Conservation (phyloP, 2,888 invertebrate genomes). For the Amblyjoppa proteus region DNA sequence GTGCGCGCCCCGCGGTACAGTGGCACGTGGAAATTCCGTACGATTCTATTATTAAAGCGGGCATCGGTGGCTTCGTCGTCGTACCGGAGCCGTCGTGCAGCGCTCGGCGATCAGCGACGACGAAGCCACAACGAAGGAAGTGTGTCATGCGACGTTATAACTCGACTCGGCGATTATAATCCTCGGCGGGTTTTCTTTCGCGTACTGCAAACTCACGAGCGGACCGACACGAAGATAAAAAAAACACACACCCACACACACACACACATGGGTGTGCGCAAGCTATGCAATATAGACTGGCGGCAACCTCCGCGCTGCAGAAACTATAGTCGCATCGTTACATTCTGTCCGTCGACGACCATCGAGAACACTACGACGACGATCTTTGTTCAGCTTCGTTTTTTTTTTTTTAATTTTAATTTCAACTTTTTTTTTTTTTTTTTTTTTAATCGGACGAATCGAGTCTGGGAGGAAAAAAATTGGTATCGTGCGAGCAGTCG, state of each 20-base stretch:
- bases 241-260: no score
- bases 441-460: conserved; percentile 47
- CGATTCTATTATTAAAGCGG: conserved; percentile 65
- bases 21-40: conserved; percentile 69
- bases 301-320: background rate
- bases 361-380: conserved; percentile 46
- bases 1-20: conserved; percentile 45
- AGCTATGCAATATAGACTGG: background rate
- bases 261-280: no score
- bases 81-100: conserved; percentile 49
- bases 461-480: conserved; percentile 46
- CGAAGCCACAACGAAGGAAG: conserved; percentile 67
- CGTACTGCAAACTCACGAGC: background rate
- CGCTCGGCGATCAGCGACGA: conserved; percentile 49
- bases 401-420: conserved; percentile 10
- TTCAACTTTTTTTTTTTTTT: conserved; percentile 16
- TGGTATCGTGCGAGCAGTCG: conserved; percentile 36
- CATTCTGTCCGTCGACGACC: conserved; percentile 56
- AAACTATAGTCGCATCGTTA: background rate
- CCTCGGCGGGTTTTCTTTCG: conserved; percentile 48
- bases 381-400: conserved; percentile 46
- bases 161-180: conserved; percentile 48
- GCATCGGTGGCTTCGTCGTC: conserved; percentile 68
- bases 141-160: conserved; percentile 62
- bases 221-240: background rate